A percentile compares a stretch with the other conserved stretches of the same genome.
Evolutionary conservation across 2,113 vertebrate genomes (phyloP).

Genomic region (Lasiurus cinereus): DNA sequence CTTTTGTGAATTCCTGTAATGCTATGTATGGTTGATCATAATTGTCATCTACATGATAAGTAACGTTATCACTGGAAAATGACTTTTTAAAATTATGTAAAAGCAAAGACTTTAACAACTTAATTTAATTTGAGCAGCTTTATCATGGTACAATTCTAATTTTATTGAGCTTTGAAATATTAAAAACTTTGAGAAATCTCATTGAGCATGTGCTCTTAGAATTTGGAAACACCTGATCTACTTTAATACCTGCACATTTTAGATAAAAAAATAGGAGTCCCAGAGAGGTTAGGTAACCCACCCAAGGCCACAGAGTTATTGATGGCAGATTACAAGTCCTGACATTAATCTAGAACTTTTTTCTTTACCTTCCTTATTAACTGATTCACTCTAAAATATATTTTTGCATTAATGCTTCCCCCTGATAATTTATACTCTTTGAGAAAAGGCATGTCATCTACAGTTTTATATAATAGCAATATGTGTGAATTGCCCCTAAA

Average conservation of each 20-base stretch:
- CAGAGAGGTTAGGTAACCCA: neutral
- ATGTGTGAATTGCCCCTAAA: neutral
- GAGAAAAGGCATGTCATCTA: conserved; percentile 12
- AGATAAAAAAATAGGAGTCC: neutral
- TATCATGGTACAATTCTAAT: neutral
- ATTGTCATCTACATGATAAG: neutral
- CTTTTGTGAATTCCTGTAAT: neutral
- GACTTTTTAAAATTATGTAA: neutral
- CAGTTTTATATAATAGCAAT: neutral
- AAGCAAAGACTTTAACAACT: neutral
- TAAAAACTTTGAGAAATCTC: conserved; percentile 4
- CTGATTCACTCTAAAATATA: neutral
- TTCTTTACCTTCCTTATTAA: neutral
- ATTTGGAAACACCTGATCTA: neutral
- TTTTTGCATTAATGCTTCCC: neutral
- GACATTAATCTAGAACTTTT: neutral
- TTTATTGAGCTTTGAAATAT: neutral
- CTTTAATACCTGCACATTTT: neutral
- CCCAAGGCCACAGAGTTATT: neutral
- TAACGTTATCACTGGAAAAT: neutral
- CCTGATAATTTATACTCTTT: neutral
- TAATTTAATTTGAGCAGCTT: neutral
- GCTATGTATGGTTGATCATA: neutral
- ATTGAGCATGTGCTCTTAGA: neutral
- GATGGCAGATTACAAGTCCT: neutral